A percentile compares a stretch with the other conserved stretches of the same genome.
Evolutionary conservation across 1,140 invertebrate genomes (phyloP).

Genomic region (Conus ventricosus): DNA sequence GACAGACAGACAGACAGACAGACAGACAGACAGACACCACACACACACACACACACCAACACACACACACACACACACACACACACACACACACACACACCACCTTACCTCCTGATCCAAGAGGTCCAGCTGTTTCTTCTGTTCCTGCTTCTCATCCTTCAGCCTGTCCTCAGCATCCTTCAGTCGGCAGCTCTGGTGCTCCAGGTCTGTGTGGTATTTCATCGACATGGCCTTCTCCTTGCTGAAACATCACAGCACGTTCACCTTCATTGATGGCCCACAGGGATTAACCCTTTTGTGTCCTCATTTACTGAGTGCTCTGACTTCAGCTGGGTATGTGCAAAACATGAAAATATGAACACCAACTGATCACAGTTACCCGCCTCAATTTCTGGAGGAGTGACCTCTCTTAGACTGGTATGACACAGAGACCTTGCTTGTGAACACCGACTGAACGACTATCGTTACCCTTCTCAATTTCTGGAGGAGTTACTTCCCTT

Average conservation of each 20-base stretch:
- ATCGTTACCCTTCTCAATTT: too few species aligned
- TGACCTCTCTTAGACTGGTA: too few species aligned
- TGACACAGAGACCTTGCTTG: too few species aligned
- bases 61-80: neutral
- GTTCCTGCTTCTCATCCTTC: slow-evolving; percentile 60
- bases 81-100: neutral
- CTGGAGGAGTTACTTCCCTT: too few species aligned
- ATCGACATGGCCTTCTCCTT: slow-evolving; percentile 62
- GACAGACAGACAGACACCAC: neutral
- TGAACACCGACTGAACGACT: too few species aligned
- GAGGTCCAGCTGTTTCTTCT: slow-evolving; percentile 67
- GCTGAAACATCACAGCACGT: slow-evolving; percentile 45
- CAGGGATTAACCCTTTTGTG: too few species aligned
- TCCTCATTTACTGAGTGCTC: too few species aligned
- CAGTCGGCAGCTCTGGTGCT: slow-evolving; percentile 53
- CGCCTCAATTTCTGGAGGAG: too few species aligned
- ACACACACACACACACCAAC: neutral
- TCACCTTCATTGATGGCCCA: neutral
- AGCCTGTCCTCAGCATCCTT: slow-evolving; percentile 54
- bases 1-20: neutral
- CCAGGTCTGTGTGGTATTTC: slow-evolving; percentile 58
- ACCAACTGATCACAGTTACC: too few species aligned
- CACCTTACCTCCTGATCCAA: slow-evolving; percentile 67
- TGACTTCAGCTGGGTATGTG: too few species aligned
- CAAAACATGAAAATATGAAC: too few species aligned